Percentiles rank a stretch among this genome's conserved stretches.
These are phyloP conservation scores for Eupsilia transversa DNA, from an alignment of 2,888 invertebrate genomes.

Conservation along the genomic window DNA sequence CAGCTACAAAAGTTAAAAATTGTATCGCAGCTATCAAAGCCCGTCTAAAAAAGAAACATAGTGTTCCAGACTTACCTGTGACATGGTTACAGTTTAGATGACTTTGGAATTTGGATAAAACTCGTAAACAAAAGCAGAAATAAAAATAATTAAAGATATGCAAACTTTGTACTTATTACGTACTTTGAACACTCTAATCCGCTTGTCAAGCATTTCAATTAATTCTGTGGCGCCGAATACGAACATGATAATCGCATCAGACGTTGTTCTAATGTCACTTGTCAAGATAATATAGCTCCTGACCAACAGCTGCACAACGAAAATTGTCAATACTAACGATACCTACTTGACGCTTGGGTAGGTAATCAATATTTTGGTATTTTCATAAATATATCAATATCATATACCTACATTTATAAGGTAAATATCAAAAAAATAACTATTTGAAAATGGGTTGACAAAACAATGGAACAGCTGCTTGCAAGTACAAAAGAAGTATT, in stretches of 20 bases:
- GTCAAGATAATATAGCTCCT: background rate
- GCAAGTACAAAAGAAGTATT: background rate
- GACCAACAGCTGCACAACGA: background rate
- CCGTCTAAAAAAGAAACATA: too few relatives aligned
- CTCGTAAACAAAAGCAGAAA: too few relatives aligned
- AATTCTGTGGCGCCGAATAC: background rate
- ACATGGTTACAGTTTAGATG: too few relatives aligned
- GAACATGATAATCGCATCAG: background rate
- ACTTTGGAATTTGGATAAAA: too few relatives aligned
- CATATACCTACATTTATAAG: too few relatives aligned
- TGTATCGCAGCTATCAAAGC: too few relatives aligned
- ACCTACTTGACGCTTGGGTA: background rate
- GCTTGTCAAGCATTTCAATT: slow-evolving; percentile 5
- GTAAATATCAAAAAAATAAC: too few relatives aligned
- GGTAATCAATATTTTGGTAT: background rate
- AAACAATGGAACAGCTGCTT: background rate
- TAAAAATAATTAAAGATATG: too few relatives aligned
- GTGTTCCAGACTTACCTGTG: too few relatives aligned
- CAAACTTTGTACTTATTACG: too few relatives aligned
- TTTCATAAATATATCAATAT: too few relatives aligned
- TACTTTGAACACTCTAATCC: slow-evolving; percentile 1
- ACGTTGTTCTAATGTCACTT: background rate
- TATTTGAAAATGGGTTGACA: background rate
- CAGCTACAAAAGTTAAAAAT: too few relatives aligned
- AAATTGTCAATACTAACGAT: background rate